Evolutionary conservation across 2,797 vertebrate genomes (phyloP), one percentile per base, ranked within the genome.

Genomic region (Chromis chromis): DNA sequence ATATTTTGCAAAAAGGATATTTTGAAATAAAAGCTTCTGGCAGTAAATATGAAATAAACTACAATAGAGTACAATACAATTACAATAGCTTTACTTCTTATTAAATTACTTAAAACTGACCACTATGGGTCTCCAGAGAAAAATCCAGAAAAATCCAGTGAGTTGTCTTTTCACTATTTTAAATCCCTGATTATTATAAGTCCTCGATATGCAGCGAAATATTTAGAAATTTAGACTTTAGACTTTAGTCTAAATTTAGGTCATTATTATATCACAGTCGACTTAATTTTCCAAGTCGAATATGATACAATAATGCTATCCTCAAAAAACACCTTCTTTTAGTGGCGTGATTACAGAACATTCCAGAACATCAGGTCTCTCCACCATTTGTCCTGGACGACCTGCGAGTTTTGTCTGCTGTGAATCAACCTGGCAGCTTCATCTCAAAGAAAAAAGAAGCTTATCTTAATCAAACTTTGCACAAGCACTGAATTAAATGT

Each of bases 401-500:
- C 53, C 52, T 31, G 31, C 31, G 13, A 60, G 14, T 59, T 65
- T 54, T 49, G 1, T 62, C n/a, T 54, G 52, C 40, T 68, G 56
- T 65, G 17, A 6, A 54, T 48, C 2, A 0, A 61, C 24, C 28
- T 21, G 24, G 25, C 61, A 36, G 28, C 25, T 46, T 70, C 25
- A 59, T 63, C 19, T 61, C 2, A 44, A 44, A 27, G 22, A 9
- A 31, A 42, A 65, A 65, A 74, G 19, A n/a, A 59, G 27, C 1
- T 59, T 25, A 50, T 55, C 46, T 57, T 11, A 67, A 69, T 58
- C 25, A 66, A 75, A 72, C 50, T 44, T 65, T 25, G 24, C 49
- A 67, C 11, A 10, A 55, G 28, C 28, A 31, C 2, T 57, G 46
- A 77, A 69, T 74, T 53, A 61, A 74, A 65, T 58, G 39, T 65